Base-by-base conservation (phyloP, 2,113 vertebrate genomes). In the Callipepla squamata region DNA sequence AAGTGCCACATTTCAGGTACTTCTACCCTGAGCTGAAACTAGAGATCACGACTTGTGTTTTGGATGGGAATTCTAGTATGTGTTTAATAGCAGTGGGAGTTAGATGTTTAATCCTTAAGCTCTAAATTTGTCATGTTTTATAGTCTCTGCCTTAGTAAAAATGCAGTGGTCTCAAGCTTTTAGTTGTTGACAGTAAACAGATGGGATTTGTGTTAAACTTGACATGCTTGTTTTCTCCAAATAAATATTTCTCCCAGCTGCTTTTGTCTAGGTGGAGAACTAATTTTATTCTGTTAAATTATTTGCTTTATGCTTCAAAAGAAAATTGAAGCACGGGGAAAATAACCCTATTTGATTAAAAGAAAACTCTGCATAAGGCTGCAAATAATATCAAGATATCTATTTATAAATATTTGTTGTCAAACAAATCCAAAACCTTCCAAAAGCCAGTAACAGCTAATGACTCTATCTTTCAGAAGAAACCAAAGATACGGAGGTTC, bases 401-500 rank as follows among this genome's bases (percentile, higher is more conserved):
- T 55, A 19, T 34, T 58, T 75, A 11, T 53, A 53, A 28, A 30
- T 28, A 38, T 38, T 57, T 67, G 38, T 14, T 61, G 45, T 10
- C 30, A n/a, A 10, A 47, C 2, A 34, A 72, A 12, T 61, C n/a
- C 51, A 38, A 10, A 6, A 53, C 26, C 15, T 28, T 28, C 8
- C 7, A 15, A 51, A 51, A 51, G 8, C 51, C 1, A 42, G 6
- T 19, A 58, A 23, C 14, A 28, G 51, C 77, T 28, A 63, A 1
- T 85, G 38, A 59, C 7, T 4, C n/a, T 3, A 65, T 97, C 61
- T 95, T 98, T 88, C 96, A 99, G 98, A 98, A 98, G 99, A 99
- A 98, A 98, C 98, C 98, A 99, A 99, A 99, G 99, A 99, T 85
- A 98, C 97, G 4, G 99, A 99, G 94, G 98, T 98, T 97, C 98